phyloP scores from a whole-genome alignment of 2,113 vertebrate species.

The Irena cyanogastra region DNA sequence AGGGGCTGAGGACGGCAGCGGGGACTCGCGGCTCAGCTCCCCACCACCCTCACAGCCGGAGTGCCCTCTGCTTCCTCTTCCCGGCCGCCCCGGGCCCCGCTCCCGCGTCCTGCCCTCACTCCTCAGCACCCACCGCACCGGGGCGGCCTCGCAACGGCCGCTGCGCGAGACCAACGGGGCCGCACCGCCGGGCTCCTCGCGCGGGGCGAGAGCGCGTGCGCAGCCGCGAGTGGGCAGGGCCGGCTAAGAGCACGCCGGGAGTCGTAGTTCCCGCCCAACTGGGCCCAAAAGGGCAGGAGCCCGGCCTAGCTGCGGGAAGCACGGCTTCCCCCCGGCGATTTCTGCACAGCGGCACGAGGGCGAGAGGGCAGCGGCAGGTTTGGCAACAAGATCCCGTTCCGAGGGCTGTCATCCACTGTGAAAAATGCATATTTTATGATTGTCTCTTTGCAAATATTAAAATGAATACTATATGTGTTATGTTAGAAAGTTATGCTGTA shows the following conservation, averaged over 20 bases:
- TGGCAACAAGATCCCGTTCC: background rate
- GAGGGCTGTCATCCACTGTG: accelerated
- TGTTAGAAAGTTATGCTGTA: too few species aligned
- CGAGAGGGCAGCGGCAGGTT: background rate
- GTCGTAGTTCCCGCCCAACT: background rate
- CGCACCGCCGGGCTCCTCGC: accelerated
- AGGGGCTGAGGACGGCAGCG: background rate
- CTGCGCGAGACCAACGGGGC: background rate
- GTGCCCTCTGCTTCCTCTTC: background rate
- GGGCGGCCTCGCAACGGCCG: background rate
- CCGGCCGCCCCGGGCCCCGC: background rate
- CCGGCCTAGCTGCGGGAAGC: background rate
- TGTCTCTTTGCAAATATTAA: too few species aligned
- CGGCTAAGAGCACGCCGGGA: background rate
- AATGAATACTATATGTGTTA: too few species aligned
- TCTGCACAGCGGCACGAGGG: background rate
- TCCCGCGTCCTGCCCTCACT: background rate
- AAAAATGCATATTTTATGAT: too few species aligned
- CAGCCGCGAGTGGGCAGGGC: accelerated
- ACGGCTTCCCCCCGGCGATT: accelerated
- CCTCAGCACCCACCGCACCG: background rate
- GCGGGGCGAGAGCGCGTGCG: accelerated
- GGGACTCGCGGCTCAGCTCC: background rate
- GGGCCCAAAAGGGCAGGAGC: accelerated
- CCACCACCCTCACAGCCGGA: background rate